Evolutionary conservation across 2,113 vertebrate genomes (phyloP), one percentile per base, ranked within the genome.

Genomic region (Crypturellus undulatus): DNA sequence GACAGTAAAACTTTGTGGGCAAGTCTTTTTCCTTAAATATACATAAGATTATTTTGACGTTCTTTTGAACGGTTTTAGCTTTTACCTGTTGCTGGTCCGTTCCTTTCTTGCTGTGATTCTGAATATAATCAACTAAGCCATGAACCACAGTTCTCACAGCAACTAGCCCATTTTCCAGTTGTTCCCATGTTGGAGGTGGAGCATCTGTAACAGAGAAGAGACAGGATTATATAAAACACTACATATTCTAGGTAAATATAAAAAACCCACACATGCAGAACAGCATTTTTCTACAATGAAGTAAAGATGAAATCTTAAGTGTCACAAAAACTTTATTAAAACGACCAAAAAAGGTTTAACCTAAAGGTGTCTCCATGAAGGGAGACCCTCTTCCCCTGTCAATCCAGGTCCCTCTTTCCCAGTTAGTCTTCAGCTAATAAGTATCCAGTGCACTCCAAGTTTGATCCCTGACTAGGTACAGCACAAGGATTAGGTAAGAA

Each of bases 31-130:
- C 28, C 13, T 47, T 54, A 28, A 54, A 51, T 11, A 51, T 20
- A 19, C 45, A 24, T 51, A 21, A 21, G 15, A 14, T 52, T 52
- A 51, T 51, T 52, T 28, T 51, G 20, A 51, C 34, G 25, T 51
- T 70, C 38, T 47, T 34, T 26, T 30, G 4, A 71, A 71, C 65
- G 18, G 3, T 22, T 54, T 52, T 36, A 65, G 15, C 45, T 97
- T 91, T 93, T 87, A 99, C 99, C 98, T 99, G 99, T 89, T 99
- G 99, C 81, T 99, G 99, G 95, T 99, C 99, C 25, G 99, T 98
- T 97, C 99, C 99, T 97, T 99, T 99, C 97, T 99, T 99, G 98
- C 99, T 99, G 94, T 99, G 99, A 97, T 99, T 99, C 97, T 99
- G 99, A 82, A 99, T 99, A 93, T 99, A 99, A 97, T 99, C 99